phyloP scores from a whole-genome alignment of 1,140 invertebrate species.

The Pemphigus obesinymphae region DNA sequence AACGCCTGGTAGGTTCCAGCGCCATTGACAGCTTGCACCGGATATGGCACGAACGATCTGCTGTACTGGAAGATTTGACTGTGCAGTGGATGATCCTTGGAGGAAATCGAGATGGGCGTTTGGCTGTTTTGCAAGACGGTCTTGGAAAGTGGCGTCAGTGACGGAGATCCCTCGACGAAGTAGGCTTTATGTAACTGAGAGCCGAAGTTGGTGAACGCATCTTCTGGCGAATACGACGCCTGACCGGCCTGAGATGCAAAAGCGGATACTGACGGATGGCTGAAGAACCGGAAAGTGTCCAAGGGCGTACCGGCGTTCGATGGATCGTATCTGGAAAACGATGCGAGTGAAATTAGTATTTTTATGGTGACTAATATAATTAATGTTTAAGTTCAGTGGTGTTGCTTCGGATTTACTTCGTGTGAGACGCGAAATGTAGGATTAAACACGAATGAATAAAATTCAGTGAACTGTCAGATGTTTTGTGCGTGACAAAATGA shows the following conservation, averaged over 20 bases:
- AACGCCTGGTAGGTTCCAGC: background rate
- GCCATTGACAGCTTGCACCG: background rate
- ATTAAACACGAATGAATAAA: too few species aligned
- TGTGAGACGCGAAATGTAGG: too few species aligned
- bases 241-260: background rate
- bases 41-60: constrained; percentile 7
- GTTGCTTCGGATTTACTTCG: too few species aligned
- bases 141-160: background rate
- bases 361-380: too few species aligned
- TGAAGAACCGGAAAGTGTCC: background rate
- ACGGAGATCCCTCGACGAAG: background rate
- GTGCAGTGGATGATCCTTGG: background rate
- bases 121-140: background rate
- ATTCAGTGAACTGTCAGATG: too few species aligned
- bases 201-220: background rate
- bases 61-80: constrained; percentile 1
- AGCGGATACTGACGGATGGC: background rate
- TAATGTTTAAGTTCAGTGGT: too few species aligned
- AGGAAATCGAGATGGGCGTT: constrained; percentile 2
- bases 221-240: constrained; percentile 5
- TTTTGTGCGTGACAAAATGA: too few species aligned
- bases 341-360: too few species aligned
- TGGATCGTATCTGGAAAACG: constrained; percentile 7
- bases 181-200: background rate
- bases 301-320: background rate